Percentiles rank a stretch among this genome's conserved stretches.
These are phyloP conservation scores for Sogatella furcifera DNA, from an alignment of 1,140 invertebrate genomes.

Conservation along the genomic window DNA sequence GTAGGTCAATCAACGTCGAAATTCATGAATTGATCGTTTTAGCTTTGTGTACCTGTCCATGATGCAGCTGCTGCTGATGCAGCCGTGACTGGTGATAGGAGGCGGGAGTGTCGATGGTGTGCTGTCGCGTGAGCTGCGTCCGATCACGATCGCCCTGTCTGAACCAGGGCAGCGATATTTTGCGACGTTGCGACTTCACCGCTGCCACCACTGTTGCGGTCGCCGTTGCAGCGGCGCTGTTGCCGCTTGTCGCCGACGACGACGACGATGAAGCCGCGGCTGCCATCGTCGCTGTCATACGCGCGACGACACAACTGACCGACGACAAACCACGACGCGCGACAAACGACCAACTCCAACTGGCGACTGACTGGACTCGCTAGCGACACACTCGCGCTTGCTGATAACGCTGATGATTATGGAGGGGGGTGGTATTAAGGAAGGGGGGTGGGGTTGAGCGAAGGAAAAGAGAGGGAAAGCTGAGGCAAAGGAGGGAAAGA, in stretches of 20 bases:
- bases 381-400: not conserved
- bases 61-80: conserved; percentile 45
- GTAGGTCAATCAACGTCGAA: no score
- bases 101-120: conserved; percentile 80
- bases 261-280: conserved; percentile 21
- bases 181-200: conserved; percentile 39
- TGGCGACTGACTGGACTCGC: not conserved
- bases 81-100: conserved; percentile 61
- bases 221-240: conserved; percentile 9
- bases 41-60: conserved; percentile 31
- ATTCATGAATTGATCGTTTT: no score
- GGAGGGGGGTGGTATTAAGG: conserved; percentile 4
- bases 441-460: no score
- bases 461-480: no score
- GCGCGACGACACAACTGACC: no score
- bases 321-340: no score
- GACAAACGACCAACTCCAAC: conserved; percentile 8
- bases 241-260: not conserved
- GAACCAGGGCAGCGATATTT: conserved; percentile 83
- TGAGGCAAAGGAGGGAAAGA: no score
- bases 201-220: conserved; percentile 26
- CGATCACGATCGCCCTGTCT: conserved; percentile 47
- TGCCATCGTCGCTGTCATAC: conserved; percentile 31
- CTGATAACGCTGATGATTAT: not conserved
- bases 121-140: conserved; percentile 61